Base-by-base conservation (phyloP, 2,113 vertebrate species). In the Zosterops japonicus region DNA sequence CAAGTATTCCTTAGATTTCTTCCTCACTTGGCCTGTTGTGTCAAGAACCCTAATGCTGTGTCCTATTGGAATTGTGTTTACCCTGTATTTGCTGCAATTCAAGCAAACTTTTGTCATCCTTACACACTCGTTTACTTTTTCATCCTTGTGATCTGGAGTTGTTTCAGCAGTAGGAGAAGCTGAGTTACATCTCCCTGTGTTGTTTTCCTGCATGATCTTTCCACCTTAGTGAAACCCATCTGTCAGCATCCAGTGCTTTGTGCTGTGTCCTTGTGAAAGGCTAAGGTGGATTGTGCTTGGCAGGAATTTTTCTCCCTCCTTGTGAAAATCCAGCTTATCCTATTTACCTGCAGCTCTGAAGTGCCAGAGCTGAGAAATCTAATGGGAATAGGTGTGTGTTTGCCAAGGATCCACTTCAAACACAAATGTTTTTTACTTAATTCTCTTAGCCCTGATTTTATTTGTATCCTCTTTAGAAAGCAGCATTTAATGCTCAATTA, bases 321-420 rank as follows among this genome's bases (percentile, higher is more conserved):
- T 52, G 23, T 76, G 52, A 39, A 79, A 59, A 75, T 70, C 19
- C 46, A 65, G 9, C 6, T 18, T 41, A 6, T 27, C 9, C 2
- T 70, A 28, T 64, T 86, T 83, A 53, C 44, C 33, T 94, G 67
- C 25, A 57, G 36, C 35, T 79, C 41, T 65, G 63, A 72, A 88
- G 77, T 72, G 50, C 44, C 67, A 83, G 74, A 88, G 44, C 33
- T 90, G 63, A 88, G 80, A 64, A 76, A 29, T 49, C 44, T 50
- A 1, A 67, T 18, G 0, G 2, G 49, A 65, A 3, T 50, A 67
- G 22, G 8, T 8, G 8, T 49, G n/a, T 6, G 0, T 61, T 90
- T 88, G 49, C 57, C 57, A 56, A 61, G 41, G 27, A 60, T 27
- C 19, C 31, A 24, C 49, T 76, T 60, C 19, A 59, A 67, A 70